phyloP scores from a whole-genome alignment of 2,113 vertebrate species.

The Vidua macroura region DNA sequence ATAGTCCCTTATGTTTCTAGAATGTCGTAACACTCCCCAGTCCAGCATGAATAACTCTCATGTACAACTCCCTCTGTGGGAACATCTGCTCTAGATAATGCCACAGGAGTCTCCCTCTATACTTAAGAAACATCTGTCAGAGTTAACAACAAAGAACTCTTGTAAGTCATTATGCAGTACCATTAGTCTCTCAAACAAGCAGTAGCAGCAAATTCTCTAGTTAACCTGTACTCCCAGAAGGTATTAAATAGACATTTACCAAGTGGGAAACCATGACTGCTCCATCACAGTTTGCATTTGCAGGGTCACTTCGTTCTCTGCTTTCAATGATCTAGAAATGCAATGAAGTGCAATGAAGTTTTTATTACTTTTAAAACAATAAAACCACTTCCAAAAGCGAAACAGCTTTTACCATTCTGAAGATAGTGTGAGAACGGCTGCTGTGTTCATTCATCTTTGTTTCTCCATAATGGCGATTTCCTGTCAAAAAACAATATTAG shows the following conservation, averaged over 20 bases:
- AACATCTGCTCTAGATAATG: neutral
- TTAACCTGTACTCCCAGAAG: neutral
- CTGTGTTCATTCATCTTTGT: slow-evolving; percentile 97
- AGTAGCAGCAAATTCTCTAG: neutral
- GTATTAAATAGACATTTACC: slow-evolving; percentile 65
- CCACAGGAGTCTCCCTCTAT: neutral
- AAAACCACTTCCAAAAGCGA: neutral
- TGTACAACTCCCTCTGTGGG: neutral
- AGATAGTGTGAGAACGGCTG: slow-evolving; percentile 95
- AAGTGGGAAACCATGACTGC: slow-evolving; percentile 94
- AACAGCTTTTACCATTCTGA: slow-evolving; percentile 86
- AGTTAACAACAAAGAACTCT: neutral
- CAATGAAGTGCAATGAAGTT: neutral
- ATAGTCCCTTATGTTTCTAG: neutral
- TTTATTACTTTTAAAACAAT: neutral
- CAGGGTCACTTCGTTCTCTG: slow-evolving; percentile 82
- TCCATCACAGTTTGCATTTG: slow-evolving; percentile 81
- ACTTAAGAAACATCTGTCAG: neutral
- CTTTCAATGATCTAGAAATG: slow-evolving; percentile 89
- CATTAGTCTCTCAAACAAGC: neutral
- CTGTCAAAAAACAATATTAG: slow-evolving; percentile 64
- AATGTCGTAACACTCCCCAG: neutral
- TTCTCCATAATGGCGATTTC: slow-evolving; percentile 91
- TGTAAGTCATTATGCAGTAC: neutral
- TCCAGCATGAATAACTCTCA: neutral